Percentiles rank a stretch among this genome's conserved stretches.
phyloP scores from a whole-genome alignment of 2,888 invertebrate species.

The Drosophila nr. medialis region DNA sequence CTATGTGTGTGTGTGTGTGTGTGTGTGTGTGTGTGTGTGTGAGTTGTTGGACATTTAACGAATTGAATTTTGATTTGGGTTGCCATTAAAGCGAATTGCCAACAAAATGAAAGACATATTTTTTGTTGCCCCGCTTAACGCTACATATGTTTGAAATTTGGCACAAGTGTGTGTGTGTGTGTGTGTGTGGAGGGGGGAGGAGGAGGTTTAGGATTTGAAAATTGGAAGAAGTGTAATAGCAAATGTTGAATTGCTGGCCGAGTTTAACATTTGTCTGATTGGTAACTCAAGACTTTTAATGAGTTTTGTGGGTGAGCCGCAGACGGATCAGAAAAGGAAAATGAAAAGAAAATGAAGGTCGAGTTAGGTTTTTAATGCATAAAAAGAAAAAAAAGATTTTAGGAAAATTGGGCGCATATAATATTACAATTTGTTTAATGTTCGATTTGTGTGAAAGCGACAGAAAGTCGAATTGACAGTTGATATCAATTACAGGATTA shows the following conservation, averaged over 20 bases:
- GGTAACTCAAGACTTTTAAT: constrained; percentile 39
- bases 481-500: constrained; percentile 4
- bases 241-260: constrained; percentile 22
- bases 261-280: constrained; percentile 31
- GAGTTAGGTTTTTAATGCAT: not conserved
- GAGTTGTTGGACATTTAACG: constrained; percentile 26
- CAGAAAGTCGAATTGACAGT: not conserved
- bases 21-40: constrained; percentile 11
- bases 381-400: not conserved
- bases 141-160: constrained; percentile 21
- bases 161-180: not conserved
- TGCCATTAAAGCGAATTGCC: constrained; percentile 44
- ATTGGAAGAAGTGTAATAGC: not conserved
- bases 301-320: constrained; percentile 19
- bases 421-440: constrained; percentile 5
- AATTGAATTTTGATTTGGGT: constrained; percentile 69
- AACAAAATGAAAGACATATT: constrained; percentile 37
- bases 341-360: not conserved
- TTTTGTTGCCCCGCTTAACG: constrained; percentile 25
- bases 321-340: not conserved
- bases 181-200: no score
- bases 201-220: no score
- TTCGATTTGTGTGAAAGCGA: not conserved
- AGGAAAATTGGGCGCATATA: not conserved
- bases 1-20: not conserved